Base-by-base conservation (phyloP, 2,888 invertebrate genomes). In the Drosophila peninsularis region DNA sequence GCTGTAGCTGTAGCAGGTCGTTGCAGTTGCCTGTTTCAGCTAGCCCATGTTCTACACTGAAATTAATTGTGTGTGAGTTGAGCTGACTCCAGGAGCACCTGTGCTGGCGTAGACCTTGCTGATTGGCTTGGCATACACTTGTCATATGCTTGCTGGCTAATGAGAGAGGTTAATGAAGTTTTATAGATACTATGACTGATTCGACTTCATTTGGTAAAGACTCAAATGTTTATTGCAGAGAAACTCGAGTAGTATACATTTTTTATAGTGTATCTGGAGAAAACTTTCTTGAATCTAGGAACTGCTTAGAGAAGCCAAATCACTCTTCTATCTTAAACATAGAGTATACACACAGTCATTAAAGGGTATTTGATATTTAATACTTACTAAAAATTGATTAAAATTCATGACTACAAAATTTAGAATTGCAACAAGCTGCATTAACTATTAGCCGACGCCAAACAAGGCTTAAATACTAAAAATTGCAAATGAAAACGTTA, bases 21-120 rank as follows among this genome's bases (percentile, higher is more conserved):
- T 5, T 27, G 10, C 47, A 19, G 17, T 49, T 49, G 30, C 19
- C 19, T 45, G 27, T 27, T 27, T n/a, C 36, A 27, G 45, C 6
- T 50, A 17, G 1, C 7, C n/a, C 17, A 14, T 9, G 27, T 17
- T 36, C 5, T 54, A 44, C 37, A 50, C 37, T 55, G 17, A 52
- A 49, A 68, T 56, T 37, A 57, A 57, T 47, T 50, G 54, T 44
- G 42, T 42, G 49, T 27, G 24, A 50, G 7, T 37, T 30, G 24
- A 3, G 7, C 7, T 5, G 36, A 27, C 10, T 5, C 9, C n/a
- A 11, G 21, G 11, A 13, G 24, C 45, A 62, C 32, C 24, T 62
- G 37, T 7, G 11, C 5, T 6, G 13, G 49, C 9, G 21, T 0
- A 49, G 19, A 30, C 30, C 10, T 30, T 30, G 30, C 30, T 30